A percentile compares a stretch with the other conserved stretches of the same genome.
phyloP scores from a whole-genome alignment of 2,797 vertebrate genomes.

The Neomorphus geoffroyi region DNA sequence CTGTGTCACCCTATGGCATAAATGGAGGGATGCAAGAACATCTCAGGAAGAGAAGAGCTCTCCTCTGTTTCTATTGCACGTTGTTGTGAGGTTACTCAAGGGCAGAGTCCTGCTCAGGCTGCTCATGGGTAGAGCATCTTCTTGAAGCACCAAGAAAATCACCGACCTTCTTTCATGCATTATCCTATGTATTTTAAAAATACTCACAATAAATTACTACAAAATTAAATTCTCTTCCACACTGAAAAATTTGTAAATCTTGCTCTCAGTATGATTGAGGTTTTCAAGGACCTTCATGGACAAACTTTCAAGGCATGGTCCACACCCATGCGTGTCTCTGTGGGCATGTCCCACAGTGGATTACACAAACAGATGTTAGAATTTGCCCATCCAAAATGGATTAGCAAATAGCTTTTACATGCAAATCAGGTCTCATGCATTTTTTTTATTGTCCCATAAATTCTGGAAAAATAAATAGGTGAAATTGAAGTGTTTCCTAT shows the following conservation, averaged over 20 bases:
- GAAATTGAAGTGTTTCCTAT: neutral
- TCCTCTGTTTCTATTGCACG: neutral
- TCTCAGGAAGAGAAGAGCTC: neutral
- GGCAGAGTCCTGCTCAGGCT: neutral
- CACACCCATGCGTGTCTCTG: neutral
- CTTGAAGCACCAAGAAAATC: neutral
- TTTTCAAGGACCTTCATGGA: neutral
- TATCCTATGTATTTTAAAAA: neutral
- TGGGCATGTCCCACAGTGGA: too few species aligned
- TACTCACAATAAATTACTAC: too few species aligned
- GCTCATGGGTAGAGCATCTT: neutral
- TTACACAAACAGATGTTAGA: neutral
- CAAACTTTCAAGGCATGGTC: neutral
- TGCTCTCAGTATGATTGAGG: too few species aligned
- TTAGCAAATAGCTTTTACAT: neutral
- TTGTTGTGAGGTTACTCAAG: neutral
- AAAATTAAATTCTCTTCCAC: neutral
- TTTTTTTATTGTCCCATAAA: neutral
- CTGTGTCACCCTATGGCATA: too few species aligned
- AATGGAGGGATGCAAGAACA: neutral
- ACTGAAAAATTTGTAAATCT: neutral
- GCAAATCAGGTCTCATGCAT: neutral
- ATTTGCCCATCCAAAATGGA: neutral
- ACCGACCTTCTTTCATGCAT: neutral
- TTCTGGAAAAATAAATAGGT: neutral